Percentiles rank a stretch among this genome's conserved stretches.
Conservation (phyloP, 37 sponge, comb jelly and placozoan genomes). For the Chondrosia reniformis region DNA sequence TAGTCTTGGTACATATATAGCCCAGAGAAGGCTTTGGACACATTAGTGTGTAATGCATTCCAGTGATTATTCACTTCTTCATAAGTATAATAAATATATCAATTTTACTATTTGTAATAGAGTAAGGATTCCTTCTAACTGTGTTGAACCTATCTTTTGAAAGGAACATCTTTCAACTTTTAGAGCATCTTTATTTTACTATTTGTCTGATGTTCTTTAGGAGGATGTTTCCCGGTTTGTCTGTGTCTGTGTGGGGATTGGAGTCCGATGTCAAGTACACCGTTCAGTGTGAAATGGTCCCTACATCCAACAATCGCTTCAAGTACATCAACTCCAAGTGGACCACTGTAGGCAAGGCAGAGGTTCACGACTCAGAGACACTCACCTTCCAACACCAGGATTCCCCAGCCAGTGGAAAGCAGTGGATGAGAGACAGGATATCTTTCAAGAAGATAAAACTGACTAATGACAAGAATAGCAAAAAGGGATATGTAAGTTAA, state of each 20-base stretch:
- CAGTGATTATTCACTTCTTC: no score
- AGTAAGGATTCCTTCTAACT: no score
- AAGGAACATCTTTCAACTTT: no score
- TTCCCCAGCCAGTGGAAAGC: conserved; percentile 63
- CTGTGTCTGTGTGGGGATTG: conserved; percentile 52
- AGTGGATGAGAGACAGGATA: conserved; percentile 64
- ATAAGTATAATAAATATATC: no score
- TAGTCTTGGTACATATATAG: no score
- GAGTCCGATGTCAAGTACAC: conserved; percentile 61
- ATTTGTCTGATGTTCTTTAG: conserved; percentile 18
- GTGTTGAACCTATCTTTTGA: no score
- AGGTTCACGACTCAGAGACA: conserved; percentile 38
- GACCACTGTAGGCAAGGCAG: conserved; percentile 72
- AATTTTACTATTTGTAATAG: no score
- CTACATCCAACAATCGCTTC: conserved; percentile 73
- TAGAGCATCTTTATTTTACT: neutral
- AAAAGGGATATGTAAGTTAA: conserved; percentile 60
- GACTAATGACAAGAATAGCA: conserved; percentile 68
- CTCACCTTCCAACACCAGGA: conserved; percentile 59
- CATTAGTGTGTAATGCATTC: no score
- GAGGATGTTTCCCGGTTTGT: conserved; percentile 86
- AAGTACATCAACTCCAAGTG: conserved; percentile 86
- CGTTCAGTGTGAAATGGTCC: conserved; percentile 56
- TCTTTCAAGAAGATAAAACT: conserved; percentile 80
- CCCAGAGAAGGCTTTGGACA: no score